Percentiles rank a stretch among this genome's conserved stretches.
Evolutionary conservation across 2,113 vertebrate species (phyloP).

Genomic region (Nicator chloris): DNA sequence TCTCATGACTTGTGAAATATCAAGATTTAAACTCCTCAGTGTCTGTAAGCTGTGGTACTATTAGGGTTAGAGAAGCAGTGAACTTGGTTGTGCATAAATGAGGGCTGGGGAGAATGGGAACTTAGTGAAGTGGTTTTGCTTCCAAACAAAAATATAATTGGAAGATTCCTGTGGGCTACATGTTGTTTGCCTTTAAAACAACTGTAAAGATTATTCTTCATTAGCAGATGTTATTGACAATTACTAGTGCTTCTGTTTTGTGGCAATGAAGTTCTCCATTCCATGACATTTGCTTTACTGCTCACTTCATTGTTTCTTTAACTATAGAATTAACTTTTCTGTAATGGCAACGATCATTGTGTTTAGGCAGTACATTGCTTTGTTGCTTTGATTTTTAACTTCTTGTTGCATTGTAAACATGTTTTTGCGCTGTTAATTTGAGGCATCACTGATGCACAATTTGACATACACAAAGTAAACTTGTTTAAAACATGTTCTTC

Average conservation of each 20-base stretch:
- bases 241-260: not conserved
- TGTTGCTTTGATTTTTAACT: not conserved
- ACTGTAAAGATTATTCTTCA: not conserved
- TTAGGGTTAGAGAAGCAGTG: not conserved
- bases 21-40: not conserved
- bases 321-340: not conserved
- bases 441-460: not conserved
- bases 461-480: not conserved
- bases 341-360: rapidly evolving
- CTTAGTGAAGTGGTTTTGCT: not conserved
- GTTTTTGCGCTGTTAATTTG: not conserved
- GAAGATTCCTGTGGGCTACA: not conserved
- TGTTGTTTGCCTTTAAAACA: not conserved
- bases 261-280: not conserved
- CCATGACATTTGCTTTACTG: not conserved
- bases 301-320: not conserved
- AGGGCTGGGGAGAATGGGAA: not conserved
- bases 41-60: not conserved
- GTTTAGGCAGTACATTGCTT: not conserved
- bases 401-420: not conserved
- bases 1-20: not conserved
- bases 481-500: not conserved
- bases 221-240: not conserved
- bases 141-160: not conserved
- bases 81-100: not conserved